Conservation (phyloP, 2,797 vertebrate species). For the Meriones psammophilus region DNA sequence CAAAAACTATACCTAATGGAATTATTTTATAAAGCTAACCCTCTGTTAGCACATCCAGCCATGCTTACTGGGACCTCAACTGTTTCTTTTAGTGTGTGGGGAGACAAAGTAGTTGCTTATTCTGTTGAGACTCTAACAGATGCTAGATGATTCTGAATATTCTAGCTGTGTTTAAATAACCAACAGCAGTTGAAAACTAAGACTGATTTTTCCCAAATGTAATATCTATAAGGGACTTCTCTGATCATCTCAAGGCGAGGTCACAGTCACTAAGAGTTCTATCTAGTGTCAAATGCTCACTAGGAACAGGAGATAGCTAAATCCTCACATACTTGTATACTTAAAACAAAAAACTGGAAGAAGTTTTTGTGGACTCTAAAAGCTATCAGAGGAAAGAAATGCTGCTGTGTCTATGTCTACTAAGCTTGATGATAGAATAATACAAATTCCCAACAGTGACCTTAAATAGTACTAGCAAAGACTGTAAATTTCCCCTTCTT, state of each 20-base stretch:
- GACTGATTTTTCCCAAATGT: conserved; percentile 6
- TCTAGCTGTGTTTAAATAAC: conserved; percentile 37
- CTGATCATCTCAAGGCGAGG: background rate
- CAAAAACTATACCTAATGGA: background rate
- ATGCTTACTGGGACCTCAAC: background rate
- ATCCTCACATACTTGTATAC: background rate
- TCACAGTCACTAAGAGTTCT: background rate
- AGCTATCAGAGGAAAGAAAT: background rate
- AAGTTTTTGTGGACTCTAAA: background rate
- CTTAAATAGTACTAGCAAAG: background rate
- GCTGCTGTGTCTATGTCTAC: background rate
- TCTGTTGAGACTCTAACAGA: conserved; percentile 4
- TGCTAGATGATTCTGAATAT: background rate
- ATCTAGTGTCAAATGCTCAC: background rate
- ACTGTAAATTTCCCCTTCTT: background rate
- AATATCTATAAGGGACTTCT: background rate
- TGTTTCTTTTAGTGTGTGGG: background rate
- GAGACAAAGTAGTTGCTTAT: conserved; percentile 28
- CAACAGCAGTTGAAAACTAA: background rate
- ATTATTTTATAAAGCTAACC: background rate
- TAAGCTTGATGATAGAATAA: background rate
- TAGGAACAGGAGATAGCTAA: background rate
- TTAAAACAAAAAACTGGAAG: background rate
- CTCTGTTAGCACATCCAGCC: background rate
- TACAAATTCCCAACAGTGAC: background rate